Conservation (phyloP, 2,888 invertebrate species). For the Rapana venosa region DNA sequence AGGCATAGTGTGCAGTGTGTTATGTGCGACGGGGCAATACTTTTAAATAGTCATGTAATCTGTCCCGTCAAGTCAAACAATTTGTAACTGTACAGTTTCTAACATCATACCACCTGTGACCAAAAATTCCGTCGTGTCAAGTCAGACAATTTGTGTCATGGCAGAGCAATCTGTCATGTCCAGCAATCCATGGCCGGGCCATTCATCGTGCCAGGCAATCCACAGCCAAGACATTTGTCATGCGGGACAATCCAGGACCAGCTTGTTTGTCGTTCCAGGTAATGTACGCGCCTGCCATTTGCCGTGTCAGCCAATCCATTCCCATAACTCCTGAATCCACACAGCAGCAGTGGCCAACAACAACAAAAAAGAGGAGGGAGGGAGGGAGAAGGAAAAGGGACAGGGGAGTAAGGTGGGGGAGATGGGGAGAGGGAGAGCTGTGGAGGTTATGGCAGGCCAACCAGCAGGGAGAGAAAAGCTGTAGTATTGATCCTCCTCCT, state of each 20-base stretch:
- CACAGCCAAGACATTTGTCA: not conserved
- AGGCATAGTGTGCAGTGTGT: too few relatives aligned
- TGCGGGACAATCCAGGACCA: not conserved
- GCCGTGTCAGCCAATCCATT: constrained; percentile 4
- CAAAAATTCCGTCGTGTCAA: too few relatives aligned
- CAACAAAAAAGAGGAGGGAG: not conserved
- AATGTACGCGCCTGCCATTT: not conserved
- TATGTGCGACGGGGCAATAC: too few relatives aligned
- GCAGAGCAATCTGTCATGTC: not conserved
- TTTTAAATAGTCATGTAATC: too few relatives aligned
- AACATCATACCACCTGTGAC: too few relatives aligned
- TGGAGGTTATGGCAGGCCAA: not conserved
- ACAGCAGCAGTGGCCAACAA: too few relatives aligned
- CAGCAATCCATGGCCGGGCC: not conserved
- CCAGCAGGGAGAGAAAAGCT: not conserved
- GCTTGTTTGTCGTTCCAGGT: not conserved
- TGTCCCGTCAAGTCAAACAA: too few relatives aligned
- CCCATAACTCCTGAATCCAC: not conserved
- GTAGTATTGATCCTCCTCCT: not conserved
- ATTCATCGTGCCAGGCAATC: not conserved
- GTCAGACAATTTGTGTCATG: too few relatives aligned
- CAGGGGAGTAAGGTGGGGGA: not conserved
- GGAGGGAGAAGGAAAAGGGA: not conserved
- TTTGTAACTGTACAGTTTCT: too few relatives aligned
- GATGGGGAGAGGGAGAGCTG: not conserved